phyloP scores from a whole-genome alignment of 2,113 vertebrate species.

The Oceanites oceanicus region DNA sequence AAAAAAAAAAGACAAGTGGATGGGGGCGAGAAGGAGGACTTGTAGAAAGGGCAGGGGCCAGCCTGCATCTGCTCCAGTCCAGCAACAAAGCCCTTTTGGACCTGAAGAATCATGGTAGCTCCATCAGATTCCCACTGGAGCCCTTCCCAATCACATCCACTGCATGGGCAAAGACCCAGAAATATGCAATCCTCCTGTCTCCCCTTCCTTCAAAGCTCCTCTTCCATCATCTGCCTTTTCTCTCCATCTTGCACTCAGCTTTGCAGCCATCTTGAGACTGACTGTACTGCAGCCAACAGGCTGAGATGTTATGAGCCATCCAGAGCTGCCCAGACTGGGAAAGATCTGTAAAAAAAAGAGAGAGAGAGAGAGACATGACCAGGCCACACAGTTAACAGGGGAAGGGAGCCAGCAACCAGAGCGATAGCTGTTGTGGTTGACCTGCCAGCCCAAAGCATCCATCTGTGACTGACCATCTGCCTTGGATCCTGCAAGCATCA shows the following conservation, averaged over 20 bases:
- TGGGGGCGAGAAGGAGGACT: background rate
- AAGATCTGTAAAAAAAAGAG: background rate
- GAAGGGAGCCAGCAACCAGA: slow-evolving; percentile 29
- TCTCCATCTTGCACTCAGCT: background rate
- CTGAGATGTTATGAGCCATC: background rate
- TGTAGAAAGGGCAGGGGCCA: background rate
- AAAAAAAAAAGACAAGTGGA: too few relatives aligned
- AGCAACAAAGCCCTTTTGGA: background rate
- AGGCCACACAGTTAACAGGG: slow-evolving; percentile 1
- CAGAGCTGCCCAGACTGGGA: background rate
- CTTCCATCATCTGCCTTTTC: background rate
- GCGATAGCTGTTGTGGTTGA: background rate
- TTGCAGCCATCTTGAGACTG: slow-evolving; percentile 2
- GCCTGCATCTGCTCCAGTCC: background rate
- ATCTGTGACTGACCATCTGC: slow-evolving; percentile 65
- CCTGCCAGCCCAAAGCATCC: slow-evolving; percentile 48
- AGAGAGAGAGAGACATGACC: background rate
- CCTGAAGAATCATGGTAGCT: background rate
- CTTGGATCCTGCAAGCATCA: slow-evolving; percentile 30
- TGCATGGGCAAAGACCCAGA: background rate
- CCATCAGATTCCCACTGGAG: background rate
- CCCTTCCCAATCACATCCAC: background rate
- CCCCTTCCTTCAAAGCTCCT: background rate
- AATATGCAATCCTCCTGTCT: background rate
- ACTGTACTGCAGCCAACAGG: background rate